Evolutionary conservation across 2,113 vertebrate species (phyloP).

Genomic region (Empidonax alnorum): DNA sequence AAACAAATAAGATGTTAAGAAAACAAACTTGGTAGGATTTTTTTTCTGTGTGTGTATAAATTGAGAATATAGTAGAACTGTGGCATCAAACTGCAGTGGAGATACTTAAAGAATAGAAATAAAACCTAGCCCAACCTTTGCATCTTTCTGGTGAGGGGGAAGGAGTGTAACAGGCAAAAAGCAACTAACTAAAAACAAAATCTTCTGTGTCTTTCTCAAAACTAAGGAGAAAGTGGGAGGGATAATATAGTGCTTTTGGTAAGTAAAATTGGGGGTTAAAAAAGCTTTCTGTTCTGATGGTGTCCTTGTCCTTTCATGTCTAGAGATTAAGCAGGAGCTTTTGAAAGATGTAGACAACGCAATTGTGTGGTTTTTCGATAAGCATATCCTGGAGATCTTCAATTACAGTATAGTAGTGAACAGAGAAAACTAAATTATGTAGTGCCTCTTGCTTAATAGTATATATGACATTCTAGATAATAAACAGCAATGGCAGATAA

Average conservation of each 20-base stretch:
- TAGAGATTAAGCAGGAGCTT: background rate
- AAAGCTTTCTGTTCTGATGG: background rate
- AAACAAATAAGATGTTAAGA: background rate
- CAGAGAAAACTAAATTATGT: background rate
- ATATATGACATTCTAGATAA: background rate
- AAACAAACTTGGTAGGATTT: background rate
- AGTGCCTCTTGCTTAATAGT: background rate
- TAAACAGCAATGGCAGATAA: background rate
- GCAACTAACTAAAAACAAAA: background rate
- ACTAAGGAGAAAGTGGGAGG: background rate
- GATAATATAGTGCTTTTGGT: background rate
- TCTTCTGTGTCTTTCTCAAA: background rate
- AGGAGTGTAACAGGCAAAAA: background rate
- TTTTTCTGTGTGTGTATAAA: background rate
- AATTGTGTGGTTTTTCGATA: background rate
- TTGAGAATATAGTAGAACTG: background rate
- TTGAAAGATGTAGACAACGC: background rate
- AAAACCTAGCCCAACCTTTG: background rate
- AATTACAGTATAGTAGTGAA: background rate
- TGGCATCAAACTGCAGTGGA: background rate
- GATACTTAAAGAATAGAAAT: background rate
- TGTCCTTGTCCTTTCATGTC: slow-evolving; percentile 1
- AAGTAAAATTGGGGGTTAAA: background rate
- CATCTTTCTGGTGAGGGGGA: background rate
- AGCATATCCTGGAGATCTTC: slow-evolving; percentile 40